phyloP scores from a whole-genome alignment of 2,113 vertebrate genomes.

The Zootoca vivipara region DNA sequence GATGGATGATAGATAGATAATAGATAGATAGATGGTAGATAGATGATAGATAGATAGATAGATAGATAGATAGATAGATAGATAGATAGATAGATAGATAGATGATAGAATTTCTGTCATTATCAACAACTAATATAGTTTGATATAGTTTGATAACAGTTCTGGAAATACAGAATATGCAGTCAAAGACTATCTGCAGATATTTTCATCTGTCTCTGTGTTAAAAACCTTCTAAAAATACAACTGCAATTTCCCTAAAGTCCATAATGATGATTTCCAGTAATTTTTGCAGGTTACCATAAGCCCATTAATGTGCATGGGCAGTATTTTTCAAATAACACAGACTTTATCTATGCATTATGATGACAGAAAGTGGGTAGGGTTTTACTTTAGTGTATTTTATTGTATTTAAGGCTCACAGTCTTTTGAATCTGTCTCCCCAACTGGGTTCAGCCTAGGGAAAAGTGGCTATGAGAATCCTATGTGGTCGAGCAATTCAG shows the following conservation, averaged over 20 bases:
- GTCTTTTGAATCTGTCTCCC: background rate
- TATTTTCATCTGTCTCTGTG: background rate
- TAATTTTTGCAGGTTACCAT: slow-evolving; percentile 8
- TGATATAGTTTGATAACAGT: background rate
- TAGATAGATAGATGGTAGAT: background rate
- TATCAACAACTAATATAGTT: background rate
- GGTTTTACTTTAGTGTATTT: background rate
- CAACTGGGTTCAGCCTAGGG: background rate
- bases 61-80: background rate
- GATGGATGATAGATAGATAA: no score
- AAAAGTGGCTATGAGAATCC: background rate
- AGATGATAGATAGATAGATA: background rate
- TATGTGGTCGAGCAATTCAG: no score
- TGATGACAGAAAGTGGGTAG: background rate
- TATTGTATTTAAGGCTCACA: background rate
- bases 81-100: background rate
- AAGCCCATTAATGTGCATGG: slow-evolving; percentile 1
- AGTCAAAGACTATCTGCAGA: background rate
- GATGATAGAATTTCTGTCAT: background rate
- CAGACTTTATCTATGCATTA: background rate
- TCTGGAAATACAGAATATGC: background rate
- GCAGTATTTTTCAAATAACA: background rate
- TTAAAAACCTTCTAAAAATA: slow-evolving; percentile 11
- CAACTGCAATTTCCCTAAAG: background rate
- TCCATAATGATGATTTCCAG: background rate